A percentile compares a stretch with the other conserved stretches of the same genome.
Evolutionary conservation across 2,113 vertebrate species (phyloP).

Genomic region (Sylvietta virens): DNA sequence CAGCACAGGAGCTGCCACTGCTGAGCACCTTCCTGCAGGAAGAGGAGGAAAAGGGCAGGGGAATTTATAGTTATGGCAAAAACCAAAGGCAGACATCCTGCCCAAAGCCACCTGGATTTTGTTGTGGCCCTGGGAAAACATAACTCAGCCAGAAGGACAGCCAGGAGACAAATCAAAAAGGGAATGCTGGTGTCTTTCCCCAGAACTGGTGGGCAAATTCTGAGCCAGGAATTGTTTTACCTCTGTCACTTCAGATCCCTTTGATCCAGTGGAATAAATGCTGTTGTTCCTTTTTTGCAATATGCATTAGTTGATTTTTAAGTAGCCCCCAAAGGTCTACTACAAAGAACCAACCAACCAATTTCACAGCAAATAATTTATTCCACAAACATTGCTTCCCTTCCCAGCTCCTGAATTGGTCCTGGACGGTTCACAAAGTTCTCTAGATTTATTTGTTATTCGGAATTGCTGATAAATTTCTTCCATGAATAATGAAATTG

Average conservation of each 20-base stretch:
- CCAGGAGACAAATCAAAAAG: neutral
- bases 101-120: neutral
- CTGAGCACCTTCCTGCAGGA: neutral
- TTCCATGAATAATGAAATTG: conserved; percentile 32
- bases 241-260: neutral
- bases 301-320: conserved; percentile 31
- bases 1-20: neutral
- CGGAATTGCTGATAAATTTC: conserved; percentile 8
- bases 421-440: neutral
- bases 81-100: neutral
- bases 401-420: neutral
- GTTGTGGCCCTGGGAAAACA: neutral
- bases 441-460: conserved; percentile 30
- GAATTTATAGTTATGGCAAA: neutral
- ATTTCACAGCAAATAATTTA: conserved; percentile 20
- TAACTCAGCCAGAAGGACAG: neutral
- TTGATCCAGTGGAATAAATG: neutral
- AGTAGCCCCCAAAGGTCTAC: neutral
- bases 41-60: neutral
- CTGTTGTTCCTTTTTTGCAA: neutral
- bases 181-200: neutral
- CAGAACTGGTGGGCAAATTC: neutral
- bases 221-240: neutral
- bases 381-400: conserved; percentile 1
- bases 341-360: neutral